Base-by-base conservation (phyloP, 2,888 invertebrate genomes). In the Mythimna vitellina region DNA sequence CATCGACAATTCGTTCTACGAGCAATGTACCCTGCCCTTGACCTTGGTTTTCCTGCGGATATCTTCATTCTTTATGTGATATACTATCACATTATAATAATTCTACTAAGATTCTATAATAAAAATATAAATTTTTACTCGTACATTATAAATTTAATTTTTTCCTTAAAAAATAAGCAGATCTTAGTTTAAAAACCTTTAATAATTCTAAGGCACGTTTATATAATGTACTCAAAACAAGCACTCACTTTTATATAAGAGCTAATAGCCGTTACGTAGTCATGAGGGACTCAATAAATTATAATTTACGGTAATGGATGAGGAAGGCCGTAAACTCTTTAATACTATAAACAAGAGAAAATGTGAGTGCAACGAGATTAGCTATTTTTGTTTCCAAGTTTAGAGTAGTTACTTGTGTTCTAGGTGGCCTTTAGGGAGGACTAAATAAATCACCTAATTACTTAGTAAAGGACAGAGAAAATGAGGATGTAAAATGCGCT, bases 301-400 rank as follows among this genome's bases (percentile, higher is more conserved):
- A 81, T 80, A 87, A 88, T 86, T 86, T 85, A 83, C 81, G 85
- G 78, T 88, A 88, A 88, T 88, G 87, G 84, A 80, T 73, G 81
- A 67, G 60, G 65, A 73, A 70, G 77, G 65, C 73, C 62, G 63
- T 86, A 79, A 84, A 84, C 78, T 76, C 73, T 65, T 73, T 60
- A 73, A 69, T 38, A 10, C 49, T 65, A 46, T 69, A 67, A 76
- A 73, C 64, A 66, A 71, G 70, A 80, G 56, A 61, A 61, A 38
- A 70, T 62, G 66, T 63, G n/a, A 81, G 82, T 77, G 82, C 81
- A 80, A 57, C 46, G 68, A 57, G 73, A 70, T 73, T 56, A 81
- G 51, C 29, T 65, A 70, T 78, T 78, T 81, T 78, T 64, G 73
- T 67, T 67, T 57, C 20, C 22, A 78, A 73, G 67, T 82, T 78